Evolutionary conservation across 2,888 invertebrate species (phyloP), one percentile per base, ranked within the genome.

Genomic region (Eupithecia insigniata): DNA sequence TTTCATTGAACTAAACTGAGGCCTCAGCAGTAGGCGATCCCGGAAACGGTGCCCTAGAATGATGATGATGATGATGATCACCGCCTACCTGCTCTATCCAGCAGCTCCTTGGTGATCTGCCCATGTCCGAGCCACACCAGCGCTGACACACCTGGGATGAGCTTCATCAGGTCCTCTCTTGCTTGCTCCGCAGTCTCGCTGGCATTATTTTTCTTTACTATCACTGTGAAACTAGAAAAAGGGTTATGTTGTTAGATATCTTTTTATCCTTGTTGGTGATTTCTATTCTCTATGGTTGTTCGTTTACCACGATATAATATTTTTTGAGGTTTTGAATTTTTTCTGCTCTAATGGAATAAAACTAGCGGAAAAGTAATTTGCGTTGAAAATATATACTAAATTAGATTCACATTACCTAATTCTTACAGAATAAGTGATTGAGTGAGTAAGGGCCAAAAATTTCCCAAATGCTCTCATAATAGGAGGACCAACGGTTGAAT

Each of bases 61-160:
- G 26, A 51, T 51, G 51, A 26, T 55, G 4, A 51, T 51, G 43
- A 39, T n/a, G n/a, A n/a, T n/a, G n/a, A n/a, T n/a, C 16, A n/a
- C 14, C 58, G 78, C 76, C 82, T 88, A 96, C 96, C 96, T 81
- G 96, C 96, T 80, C 90, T 93, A 78, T 96, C 95, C 68, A 97
- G 83, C 12, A 97, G 89, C 80, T 96, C 96, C 65, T 89, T 92
- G 64, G 94, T 91, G 62, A 95, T 90, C 14, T 88, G 89, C n/a
- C 87, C 84, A 69, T 92, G 86, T 1, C 93, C 90, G 36, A 87
- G 79, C 94, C 94, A 95, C 22, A 96, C 95, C 12, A 97, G 87
- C 0, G 95, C 97, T 76, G 96, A 95, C 60, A 95, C 95, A 36
- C 96, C 96, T 22, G 92, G 89, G 6, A 96, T 95, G 39, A 95